These are phyloP conservation scores for Melierax canorus DNA, from an alignment of 2,113 vertebrate genomes.

Conservation along the genomic window DNA sequence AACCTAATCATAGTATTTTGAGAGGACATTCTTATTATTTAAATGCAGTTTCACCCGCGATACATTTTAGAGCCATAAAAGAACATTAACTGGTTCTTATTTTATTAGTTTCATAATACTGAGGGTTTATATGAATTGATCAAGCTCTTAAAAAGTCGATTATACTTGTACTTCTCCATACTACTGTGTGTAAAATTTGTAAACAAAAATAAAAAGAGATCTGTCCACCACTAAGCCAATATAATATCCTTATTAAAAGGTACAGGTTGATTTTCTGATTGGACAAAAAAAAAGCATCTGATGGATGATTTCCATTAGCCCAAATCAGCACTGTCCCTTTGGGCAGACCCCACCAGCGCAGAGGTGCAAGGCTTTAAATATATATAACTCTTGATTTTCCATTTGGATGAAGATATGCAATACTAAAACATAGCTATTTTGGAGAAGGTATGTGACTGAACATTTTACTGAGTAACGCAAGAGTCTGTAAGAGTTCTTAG, in stretches of 20 bases:
- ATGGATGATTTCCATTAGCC: neutral
- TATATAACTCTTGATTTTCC: neutral
- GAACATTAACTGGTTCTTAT: neutral
- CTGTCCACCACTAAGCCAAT: neutral
- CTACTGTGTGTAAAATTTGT: neutral
- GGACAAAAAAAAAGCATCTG: neutral
- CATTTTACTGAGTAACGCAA: neutral
- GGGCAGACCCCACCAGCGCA: accelerated
- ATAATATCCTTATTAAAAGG: neutral
- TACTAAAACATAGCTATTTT: neutral
- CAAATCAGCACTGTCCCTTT: neutral
- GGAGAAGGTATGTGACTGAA: neutral
- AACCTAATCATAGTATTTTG: neutral
- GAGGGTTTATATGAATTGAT: neutral
- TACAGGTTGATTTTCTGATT: neutral
- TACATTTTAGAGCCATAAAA: neutral
- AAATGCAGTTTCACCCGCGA: neutral
- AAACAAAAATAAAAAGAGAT: neutral
- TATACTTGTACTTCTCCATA: neutral
- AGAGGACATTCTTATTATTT: conserved; percentile 30
- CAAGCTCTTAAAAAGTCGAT: conserved; percentile 2
- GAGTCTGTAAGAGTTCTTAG: neutral
- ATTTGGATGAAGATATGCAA: neutral
- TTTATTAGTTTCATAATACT: conserved; percentile 27
- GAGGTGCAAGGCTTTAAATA: neutral